Base-by-base conservation (phyloP, 2,113 vertebrate species). In the Cochlearius cochlearius region DNA sequence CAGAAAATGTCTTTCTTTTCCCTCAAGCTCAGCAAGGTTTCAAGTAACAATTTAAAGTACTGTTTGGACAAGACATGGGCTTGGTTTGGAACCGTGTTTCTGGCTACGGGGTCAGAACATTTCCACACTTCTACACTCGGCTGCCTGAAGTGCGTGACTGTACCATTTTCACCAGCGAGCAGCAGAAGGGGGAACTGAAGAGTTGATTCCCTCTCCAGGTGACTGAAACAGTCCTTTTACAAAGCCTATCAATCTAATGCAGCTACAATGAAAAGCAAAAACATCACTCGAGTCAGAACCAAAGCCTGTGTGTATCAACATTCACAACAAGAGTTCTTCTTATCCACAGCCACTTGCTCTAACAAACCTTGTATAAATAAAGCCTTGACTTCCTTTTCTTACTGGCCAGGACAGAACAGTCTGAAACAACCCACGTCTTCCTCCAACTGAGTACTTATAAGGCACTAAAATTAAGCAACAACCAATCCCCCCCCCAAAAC, bases 381-480 rank as follows among this genome's bases (percentile, higher is more conserved):
- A 96, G 89, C 73, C 76, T 89, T 72, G 29, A 62, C 50, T 73
- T 79, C 34, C 52, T 69, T 43, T 56, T 92, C 77, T 45, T 56
- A 52, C 56, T 3, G 15, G 63, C 72, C 86, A 93, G 85, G 94
- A 79, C 80, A 83, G 78, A 90, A 76, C 4, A 26, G 32, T 82
- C 52, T 94, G 68, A 80, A 82, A 75, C 22, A 80, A 88, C 47
- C 52, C 64, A 36, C 1, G 9, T 85, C 86, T 91, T 90, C 45
- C 76, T 94, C 91, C 91, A 96, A 85, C 79, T 80, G 69, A 88
- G 91, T 90, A 86, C 72, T 95, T 64, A 53, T 96, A 97, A 98
- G 97, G 97, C 97, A 97, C 97, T 97, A 90, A 96, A 97, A 96
- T 96, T 74, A 97, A 96, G 72, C 92, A 94, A 93, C 72, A 92